Evolutionary conservation across 2,797 vertebrate species (phyloP), one percentile per base, ranked within the genome.

Genomic region (Oreortyx pictus): DNA sequence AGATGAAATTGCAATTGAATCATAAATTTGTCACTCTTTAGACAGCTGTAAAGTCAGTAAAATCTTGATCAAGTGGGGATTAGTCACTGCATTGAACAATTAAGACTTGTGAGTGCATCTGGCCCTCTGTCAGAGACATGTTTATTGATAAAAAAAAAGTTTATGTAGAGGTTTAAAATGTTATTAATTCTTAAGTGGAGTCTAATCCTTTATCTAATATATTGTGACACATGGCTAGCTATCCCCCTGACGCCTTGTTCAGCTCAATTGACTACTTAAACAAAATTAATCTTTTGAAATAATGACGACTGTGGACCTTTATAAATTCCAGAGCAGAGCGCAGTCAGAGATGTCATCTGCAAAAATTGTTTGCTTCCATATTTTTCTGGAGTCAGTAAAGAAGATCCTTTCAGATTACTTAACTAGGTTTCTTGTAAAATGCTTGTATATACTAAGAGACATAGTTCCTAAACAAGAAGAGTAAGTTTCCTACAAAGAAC

Each of bases 11-110:
- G 92, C 96, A 96, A 94, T 96, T 97, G 96, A 96, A 96, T 97
- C 97, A 96, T 98, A 97, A 97, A 97, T 98, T 96, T 97, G 96
- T 98, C 97, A 97, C 95, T 97, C 92, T 96, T 89, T 50, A 88
- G 96, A 97, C 97, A 97, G 94, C 91, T 93, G 93, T 90, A 97
- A 97, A 96, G 86, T 97, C 94, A 95, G 92, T 97, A 94, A 97
- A 97, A 97, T 92, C 97, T 96, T 92, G 94, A 97, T 97, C 96
- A 97, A 97, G 94, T 94, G 93, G 94, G 85, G 96, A 96, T 98
- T 97, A 96, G 92, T 96, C 91, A 91, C 87, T 68, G 87, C 64
- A 92, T 27, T 96, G 94, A 92, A 97, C 92, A 96, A 96, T 97
- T 95, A 96, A 97, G 96, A 94, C 68, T 65, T 64, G 54, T 86